Base-by-base conservation (phyloP, 1,140 invertebrate genomes). In the Solen grandis region DNA sequence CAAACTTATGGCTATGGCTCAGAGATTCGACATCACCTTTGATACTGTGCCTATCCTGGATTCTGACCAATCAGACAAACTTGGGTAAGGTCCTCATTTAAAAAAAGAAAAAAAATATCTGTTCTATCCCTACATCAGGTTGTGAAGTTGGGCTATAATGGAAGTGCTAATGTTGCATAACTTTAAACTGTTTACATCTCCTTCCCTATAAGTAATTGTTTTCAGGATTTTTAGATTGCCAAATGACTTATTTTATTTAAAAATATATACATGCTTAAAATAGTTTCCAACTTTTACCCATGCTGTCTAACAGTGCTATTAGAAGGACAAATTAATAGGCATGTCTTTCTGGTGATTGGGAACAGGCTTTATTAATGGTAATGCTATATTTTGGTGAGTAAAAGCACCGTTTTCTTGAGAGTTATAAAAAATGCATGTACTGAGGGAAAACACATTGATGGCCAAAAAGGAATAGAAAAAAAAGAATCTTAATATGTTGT, bases 1-100 rank as follows among this genome's bases (percentile, higher is more conserved):
- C 62, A 76, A 76, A 33, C 31, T 76, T 19, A 76, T 76, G 74
- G 74, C 74, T 14, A 76, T 76, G 74, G 74, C 74, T 52, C 60
- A 66, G 50, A 63, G 74, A 50, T 76, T 76, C 57, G 74, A 76
- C 35, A 66, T 76, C n/a, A 65, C 74, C 19, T 76, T 76, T 66
- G 74, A 76, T 29, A 76, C 74, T 25, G 62, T 76, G 36, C 62
- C 74, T 29, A 66, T 76, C 10, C 74, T 76, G 1, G 74, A 76
- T n/a, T 65, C 74, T 55, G 62, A 76, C 22, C 74, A 76, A 46
- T 36, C 60, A 13, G 74, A 76, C 33, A 76, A 76, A 55, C 46
- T 76, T 27, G 74, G 74, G 74, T 76, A 66, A 66, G 33, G 19
- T 38, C 19, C 19, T 54, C 27, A 54, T 54, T 54, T 22, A 8